Conservation (phyloP, 2,113 vertebrate species). For the Balaenoptera acutorostrata region DNA sequence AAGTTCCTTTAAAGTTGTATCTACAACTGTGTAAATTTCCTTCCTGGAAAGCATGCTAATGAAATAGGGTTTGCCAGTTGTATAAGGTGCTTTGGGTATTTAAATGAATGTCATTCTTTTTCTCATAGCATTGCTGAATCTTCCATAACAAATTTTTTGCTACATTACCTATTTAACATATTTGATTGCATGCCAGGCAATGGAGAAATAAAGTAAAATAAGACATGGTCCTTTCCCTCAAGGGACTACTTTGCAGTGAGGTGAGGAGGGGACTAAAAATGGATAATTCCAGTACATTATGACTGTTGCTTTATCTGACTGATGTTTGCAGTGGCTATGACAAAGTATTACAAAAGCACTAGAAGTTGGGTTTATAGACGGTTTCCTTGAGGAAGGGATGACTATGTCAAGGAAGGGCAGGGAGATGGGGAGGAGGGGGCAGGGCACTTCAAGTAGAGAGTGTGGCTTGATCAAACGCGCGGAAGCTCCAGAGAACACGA, state of each 20-base stretch:
- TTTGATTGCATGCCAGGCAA: neutral
- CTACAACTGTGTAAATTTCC: neutral
- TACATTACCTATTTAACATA: neutral
- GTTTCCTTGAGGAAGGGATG: neutral
- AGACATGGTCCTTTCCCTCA: neutral
- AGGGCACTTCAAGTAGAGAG: neutral
- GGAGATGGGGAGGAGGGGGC: neutral
- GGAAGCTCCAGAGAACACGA: neutral
- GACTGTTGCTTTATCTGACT: neutral
- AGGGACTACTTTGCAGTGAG: neutral
- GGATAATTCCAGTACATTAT: no score
- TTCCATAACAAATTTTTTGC: neutral
- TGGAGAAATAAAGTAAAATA: neutral
- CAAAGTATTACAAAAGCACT: neutral
- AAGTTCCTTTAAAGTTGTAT: neutral
- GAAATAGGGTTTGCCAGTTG: neutral
- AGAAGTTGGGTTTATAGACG: neutral
- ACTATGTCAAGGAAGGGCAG: neutral
- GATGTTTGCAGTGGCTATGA: neutral
- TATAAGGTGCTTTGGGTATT: neutral
- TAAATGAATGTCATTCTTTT: neutral
- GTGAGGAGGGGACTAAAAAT: neutral
- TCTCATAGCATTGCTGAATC: neutral
- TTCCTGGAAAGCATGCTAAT: neutral
- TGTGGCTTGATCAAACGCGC: no score